A percentile compares a stretch with the other conserved stretches of the same genome.
phyloP scores from a whole-genome alignment of 2,888 invertebrate genomes.

The Choristoneura rosaceana region DNA sequence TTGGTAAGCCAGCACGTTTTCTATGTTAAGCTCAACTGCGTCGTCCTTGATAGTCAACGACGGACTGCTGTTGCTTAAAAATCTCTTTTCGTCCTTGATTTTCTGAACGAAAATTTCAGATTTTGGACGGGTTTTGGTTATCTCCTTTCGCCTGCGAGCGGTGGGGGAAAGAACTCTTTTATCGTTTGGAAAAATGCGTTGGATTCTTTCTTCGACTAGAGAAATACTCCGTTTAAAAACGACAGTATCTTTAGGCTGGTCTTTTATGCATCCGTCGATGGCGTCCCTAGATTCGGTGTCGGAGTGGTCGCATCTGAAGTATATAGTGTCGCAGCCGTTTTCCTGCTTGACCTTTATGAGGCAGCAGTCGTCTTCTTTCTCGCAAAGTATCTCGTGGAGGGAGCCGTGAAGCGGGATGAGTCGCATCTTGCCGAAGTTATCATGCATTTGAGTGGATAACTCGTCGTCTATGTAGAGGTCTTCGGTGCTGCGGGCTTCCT shows the following conservation, averaged over 20 bases:
- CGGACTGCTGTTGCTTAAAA: constrained; percentile 72
- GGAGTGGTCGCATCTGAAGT: constrained; percentile 74
- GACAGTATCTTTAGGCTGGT: constrained; percentile 65
- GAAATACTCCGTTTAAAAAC: constrained; percentile 78
- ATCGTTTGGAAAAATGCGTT: constrained; percentile 70
- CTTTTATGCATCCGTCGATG: constrained; percentile 61
- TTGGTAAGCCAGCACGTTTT: constrained; percentile 73
- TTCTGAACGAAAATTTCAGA: constrained; percentile 59
- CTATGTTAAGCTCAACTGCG: constrained; percentile 75
- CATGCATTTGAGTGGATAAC: constrained; percentile 77
- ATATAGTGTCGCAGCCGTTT: constrained; percentile 77
- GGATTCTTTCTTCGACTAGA: constrained; percentile 73
- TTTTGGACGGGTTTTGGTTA: constrained; percentile 57
- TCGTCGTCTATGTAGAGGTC: constrained; percentile 85
- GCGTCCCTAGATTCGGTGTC: constrained; percentile 73
- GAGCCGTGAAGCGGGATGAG: constrained; percentile 78
- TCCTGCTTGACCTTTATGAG: constrained; percentile 78
- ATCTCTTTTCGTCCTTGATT: constrained; percentile 59
- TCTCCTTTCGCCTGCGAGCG: constrained; percentile 45
- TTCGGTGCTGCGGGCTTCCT: constrained; percentile 84
- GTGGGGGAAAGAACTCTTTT: constrained; percentile 52
- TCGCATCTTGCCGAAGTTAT: constrained; percentile 75
- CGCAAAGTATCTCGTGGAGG: constrained; percentile 79
- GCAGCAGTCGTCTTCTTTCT: constrained; percentile 79
- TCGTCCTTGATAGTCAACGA: constrained; percentile 60